A percentile compares a stretch with the other conserved stretches of the same genome.
phyloP scores from a whole-genome alignment of 1,140 invertebrate genomes.

The Saxidomus purpurata region DNA sequence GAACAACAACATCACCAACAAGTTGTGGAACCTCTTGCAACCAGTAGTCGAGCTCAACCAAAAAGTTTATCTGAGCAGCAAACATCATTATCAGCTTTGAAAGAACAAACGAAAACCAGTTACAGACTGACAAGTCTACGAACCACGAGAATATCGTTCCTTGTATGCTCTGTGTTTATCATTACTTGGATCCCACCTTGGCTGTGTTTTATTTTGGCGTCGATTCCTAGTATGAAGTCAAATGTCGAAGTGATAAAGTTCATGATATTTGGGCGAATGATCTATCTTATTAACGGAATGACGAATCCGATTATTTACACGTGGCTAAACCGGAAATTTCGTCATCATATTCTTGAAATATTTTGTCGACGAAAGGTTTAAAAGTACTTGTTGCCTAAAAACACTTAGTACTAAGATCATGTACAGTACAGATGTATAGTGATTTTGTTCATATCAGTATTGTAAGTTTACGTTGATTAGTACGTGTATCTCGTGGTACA shows the following conservation, averaged over 20 bases:
- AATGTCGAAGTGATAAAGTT: neutral
- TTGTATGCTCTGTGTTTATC: conserved; percentile 29
- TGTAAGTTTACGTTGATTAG: no score
- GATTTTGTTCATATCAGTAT: no score
- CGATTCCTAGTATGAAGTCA: neutral
- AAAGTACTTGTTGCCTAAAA: no score
- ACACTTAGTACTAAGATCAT: no score
- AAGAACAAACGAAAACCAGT: neutral
- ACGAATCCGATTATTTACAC: conserved; percentile 39
- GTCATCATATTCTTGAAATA: neutral
- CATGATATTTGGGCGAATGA: conserved; percentile 48
- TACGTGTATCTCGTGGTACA: no score
- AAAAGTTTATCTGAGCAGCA: neutral
- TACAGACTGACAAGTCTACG: neutral
- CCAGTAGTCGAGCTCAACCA: neutral
- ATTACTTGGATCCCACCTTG: conserved; percentile 46
- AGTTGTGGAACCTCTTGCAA: neutral
- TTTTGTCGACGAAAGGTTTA: conserved; percentile 2
- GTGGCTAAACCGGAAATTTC: conserved; percentile 35
- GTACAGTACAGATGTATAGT: no score
- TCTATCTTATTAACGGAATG: conserved; percentile 32
- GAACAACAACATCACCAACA: no score
- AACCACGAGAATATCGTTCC: conserved; percentile 37
- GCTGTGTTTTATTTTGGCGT: conserved; percentile 13
- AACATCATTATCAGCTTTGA: neutral